Base-by-base conservation (phyloP, 2,888 invertebrate species). In the Eristalis arbustorum region DNA sequence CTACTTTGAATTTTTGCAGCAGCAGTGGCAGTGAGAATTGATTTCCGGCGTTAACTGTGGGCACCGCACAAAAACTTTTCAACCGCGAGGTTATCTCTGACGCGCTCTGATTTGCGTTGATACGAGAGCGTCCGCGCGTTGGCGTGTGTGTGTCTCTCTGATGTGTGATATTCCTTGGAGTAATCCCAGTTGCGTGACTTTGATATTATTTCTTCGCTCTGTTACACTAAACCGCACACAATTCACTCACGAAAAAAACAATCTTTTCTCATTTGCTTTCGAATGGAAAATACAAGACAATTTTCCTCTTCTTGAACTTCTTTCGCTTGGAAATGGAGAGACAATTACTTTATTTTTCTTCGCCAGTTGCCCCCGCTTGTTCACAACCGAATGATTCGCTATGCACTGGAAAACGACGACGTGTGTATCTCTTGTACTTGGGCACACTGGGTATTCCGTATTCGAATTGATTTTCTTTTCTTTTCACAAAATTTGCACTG, bases 21-120 rank as follows among this genome's bases (percentile, higher is more conserved):
- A 63, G 59, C 66, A 66, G 77, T 77, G 77, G 82, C 87, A 83
- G 59, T 28, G 49, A 31, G 31, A 49, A 59, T 28, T 25, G 79
- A 87, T 83, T 87, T 87, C 87, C 87, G 87, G 87, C 74, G 87
- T 87, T 83, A 87, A 87, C 85, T 78, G 69, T 82, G 82, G 73
- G 73, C 82, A 87, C 56, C n/a, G n/a, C n/a, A n/a, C n/a, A n/a
- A n/a, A 37, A 8, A 37, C 25, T 14, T 25, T 14, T 13, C n/a
- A n/a, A 34, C 37, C n/a, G 63, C 66, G 73, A 87, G 74, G 82
- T 83, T 87, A 87, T 87, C 78, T 79, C 18, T 49, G 49, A 18
- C 18, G 66, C 23, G 80, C 84, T 80, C 80, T 80, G 85, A 82
- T 74, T 82, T 64, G 34, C 11, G 22, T 72, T 25, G 13, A 22